Conservation (phyloP, 2,888 invertebrate genomes). For the Apodemia mormo region DNA sequence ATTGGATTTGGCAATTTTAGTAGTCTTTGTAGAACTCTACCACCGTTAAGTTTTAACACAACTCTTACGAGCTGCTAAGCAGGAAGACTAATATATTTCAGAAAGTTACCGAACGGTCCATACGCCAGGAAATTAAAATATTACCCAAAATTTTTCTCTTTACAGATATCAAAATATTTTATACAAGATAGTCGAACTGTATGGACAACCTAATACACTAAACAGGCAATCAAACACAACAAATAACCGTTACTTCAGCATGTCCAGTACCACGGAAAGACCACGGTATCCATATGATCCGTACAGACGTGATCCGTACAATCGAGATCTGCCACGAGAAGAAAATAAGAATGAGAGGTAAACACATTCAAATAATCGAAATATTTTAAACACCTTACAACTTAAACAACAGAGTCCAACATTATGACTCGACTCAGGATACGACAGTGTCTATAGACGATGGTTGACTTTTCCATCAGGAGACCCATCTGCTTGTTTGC, state of each 20-base stretch:
- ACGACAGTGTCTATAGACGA: no score
- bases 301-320: slow-evolving; percentile 47
- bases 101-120: no score
- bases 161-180: slow-evolving; percentile 84
- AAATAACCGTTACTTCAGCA: slow-evolving; percentile 46
- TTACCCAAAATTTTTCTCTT: neutral
- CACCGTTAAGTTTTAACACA: no score
- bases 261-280: slow-evolving; percentile 39
- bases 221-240: slow-evolving; percentile 58
- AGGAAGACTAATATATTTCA: no score
- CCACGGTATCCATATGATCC: slow-evolving; percentile 48
- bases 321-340: slow-evolving; percentile 39
- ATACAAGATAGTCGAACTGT: slow-evolving; percentile 82
- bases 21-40: no score
- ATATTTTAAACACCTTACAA: neutral
- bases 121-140: no score
- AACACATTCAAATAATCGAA: neutral
- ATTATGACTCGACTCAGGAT: no score
- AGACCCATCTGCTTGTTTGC: no score
- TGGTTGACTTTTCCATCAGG: no score
- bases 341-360: slow-evolving; percentile 35
- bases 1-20: no score
- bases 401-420: no score
- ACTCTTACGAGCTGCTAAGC: no score
- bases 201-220: slow-evolving; percentile 68